Conservation (phyloP, 64 coral and sea anemone species). For the Stichodactyla helianthus region DNA sequence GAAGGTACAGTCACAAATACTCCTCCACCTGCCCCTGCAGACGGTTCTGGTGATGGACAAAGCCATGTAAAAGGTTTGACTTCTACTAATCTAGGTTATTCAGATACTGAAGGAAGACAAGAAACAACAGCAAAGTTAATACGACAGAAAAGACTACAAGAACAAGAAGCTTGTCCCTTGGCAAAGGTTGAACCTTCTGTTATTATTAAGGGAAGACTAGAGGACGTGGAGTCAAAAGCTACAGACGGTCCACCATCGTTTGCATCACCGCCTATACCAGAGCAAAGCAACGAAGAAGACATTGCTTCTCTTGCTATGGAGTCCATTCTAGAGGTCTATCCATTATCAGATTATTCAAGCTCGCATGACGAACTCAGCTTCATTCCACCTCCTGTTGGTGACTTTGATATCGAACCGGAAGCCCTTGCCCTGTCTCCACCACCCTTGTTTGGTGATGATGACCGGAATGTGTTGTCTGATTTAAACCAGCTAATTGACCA, state of each 20-base stretch:
- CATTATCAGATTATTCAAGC: background rate
- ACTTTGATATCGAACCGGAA: slow-evolving; percentile 9
- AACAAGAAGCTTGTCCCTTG: background rate
- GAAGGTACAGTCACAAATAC: background rate
- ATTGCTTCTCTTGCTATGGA: slow-evolving; percentile 1
- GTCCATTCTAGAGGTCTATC: background rate
- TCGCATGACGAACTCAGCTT: slow-evolving; percentile 1
- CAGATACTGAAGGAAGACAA: background rate
- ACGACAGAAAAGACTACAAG: background rate
- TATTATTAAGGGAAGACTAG: background rate
- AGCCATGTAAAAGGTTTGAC: background rate
- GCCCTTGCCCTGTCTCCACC: slow-evolving; percentile 26
- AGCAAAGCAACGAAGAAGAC: background rate
- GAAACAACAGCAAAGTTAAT: background rate
- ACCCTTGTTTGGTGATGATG: slow-evolving; percentile 18
- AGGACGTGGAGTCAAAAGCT: background rate
- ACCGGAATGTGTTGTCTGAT: background rate
- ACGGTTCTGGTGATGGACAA: background rate
- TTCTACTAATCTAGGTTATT: background rate
- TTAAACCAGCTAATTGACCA: background rate
- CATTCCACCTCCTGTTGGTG: background rate
- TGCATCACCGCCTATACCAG: slow-evolving; percentile 12
- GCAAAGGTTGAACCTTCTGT: slow-evolving; percentile 9
- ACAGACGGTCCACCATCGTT: background rate
- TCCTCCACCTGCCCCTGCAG: background rate